Base-by-base conservation (phyloP, 2,797 vertebrate species). In the Meriones psammophilus region DNA sequence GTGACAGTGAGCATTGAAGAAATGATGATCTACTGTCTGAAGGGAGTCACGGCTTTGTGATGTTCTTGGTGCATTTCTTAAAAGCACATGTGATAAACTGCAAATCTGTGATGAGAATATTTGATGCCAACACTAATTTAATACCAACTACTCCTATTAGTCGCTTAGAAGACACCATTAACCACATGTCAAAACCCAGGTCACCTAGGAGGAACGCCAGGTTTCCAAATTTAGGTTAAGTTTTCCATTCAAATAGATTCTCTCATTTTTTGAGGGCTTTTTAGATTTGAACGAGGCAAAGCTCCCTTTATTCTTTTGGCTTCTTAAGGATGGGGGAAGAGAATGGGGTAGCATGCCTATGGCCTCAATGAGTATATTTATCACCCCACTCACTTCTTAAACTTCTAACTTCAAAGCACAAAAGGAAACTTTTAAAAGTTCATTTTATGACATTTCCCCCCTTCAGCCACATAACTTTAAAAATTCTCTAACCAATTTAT, bases 401-500 rank as follows among this genome's bases (percentile, higher is more conserved):
- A 50, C 69, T 80, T 94, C 64, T 66, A 95, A 85, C 30, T 94
- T 88, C 92, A 78, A 58, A 92, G 22, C 26, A 78, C 28, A 46
- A 92, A 94, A 69, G 73, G 89, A 96, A 96, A 96, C 62, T 95
- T 96, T 74, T 81, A 28, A 78, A 79, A 97, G 94, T 97, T 87
- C 78, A 39, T 78, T 97, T 97, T 94, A 96, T 95, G 80, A 83
- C 60, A 96, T 94, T 89, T 91, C 36, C 42, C 87, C 60, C 22
- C 88, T 96, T 78, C 24, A 89, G 81, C 93, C 89, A 88, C 94
- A 97, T 93, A 97, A 97, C 95, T 98, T 97, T 95, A 46, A 98
- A 97, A 96, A 96, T 26, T 20, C 89, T 92, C 69, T 80, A 96
- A 62, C 95, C 84, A 96, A 97, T 96, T 98, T 98, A 96, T 97